phyloP scores from a whole-genome alignment of 2,888 invertebrate species.

The Erebia aethiops region DNA sequence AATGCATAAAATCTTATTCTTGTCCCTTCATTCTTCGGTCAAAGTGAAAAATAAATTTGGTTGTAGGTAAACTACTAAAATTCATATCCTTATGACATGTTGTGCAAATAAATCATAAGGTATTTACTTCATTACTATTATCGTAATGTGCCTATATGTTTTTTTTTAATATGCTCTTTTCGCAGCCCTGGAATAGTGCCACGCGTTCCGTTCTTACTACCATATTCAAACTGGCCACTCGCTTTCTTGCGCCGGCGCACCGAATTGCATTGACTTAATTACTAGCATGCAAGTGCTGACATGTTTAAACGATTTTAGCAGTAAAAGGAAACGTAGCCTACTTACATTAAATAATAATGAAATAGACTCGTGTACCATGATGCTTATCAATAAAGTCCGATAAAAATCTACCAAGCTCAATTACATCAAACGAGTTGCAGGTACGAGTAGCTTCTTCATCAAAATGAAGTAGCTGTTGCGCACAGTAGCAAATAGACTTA shows the following conservation, averaged over 20 bases:
- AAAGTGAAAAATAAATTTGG: too few relatives aligned
- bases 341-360: slow-evolving; percentile 29
- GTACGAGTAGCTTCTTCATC: too few relatives aligned
- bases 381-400: neutral
- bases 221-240: slow-evolving; percentile 70
- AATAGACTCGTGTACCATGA: neutral
- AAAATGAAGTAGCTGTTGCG: too few relatives aligned
- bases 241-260: slow-evolving; percentile 69
- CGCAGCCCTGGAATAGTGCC: slow-evolving; percentile 40
- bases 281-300: slow-evolving; percentile 45
- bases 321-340: slow-evolving; percentile 39
- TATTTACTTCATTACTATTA: too few relatives aligned
- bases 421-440: too few relatives aligned
- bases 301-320: slow-evolving; percentile 36
- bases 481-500: too few relatives aligned
- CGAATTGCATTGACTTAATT: slow-evolving; percentile 66
- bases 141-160: neutral
- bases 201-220: slow-evolving; percentile 58
- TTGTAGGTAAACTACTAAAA: too few relatives aligned
- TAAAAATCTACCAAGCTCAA: neutral
- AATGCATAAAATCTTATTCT: too few relatives aligned
- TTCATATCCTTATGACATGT: too few relatives aligned
- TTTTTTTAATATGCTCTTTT: neutral
- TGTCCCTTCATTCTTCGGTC: too few relatives aligned
- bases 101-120: too few relatives aligned